phyloP scores from a whole-genome alignment of 2,797 vertebrate genomes.

The Philypnodon macrostomus region DNA sequence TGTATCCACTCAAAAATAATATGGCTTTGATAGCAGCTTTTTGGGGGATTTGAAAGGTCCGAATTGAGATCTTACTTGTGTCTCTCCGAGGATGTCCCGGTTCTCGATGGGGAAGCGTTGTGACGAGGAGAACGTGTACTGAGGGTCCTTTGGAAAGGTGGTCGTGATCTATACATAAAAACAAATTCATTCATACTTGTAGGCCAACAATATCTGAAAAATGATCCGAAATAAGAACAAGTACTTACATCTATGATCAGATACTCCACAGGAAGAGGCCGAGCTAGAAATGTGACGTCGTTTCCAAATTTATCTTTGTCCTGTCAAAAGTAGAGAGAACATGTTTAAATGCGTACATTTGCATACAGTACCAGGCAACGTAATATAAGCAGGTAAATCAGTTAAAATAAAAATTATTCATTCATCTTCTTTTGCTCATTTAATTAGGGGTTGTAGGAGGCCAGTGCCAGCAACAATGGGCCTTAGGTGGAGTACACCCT shows the following conservation, averaged over 20 bases:
- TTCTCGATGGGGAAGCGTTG: slow-evolving; percentile 95
- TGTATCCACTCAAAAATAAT: too few species aligned
- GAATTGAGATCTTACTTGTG: slow-evolving; percentile 76
- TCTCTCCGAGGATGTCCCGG: slow-evolving; percentile 91
- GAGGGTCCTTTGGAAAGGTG: slow-evolving; percentile 98
- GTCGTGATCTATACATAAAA: slow-evolving; percentile 81
- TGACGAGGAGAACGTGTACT: slow-evolving; percentile 92
- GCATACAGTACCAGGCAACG: too few species aligned
- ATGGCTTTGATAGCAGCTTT: too few species aligned
- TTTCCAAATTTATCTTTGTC: slow-evolving; percentile 99
- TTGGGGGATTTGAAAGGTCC: background rate
- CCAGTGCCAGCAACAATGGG: too few species aligned
- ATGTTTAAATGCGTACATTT: background rate
- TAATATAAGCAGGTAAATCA: too few species aligned
- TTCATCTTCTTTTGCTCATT: too few species aligned
- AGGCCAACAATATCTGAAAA: too few species aligned
- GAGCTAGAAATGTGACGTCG: slow-evolving; percentile 94
- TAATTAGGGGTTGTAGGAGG: too few species aligned
- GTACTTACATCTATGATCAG: slow-evolving; percentile 95
- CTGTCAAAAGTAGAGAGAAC: slow-evolving; percentile 51
- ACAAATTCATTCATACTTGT: too few species aligned
- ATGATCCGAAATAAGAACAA: too few species aligned
- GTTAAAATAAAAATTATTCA: too few species aligned
- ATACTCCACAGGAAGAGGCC: slow-evolving; percentile 96
- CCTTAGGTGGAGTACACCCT: too few species aligned